These are phyloP conservation scores for Protobothrops mucrosquamatus DNA, from an alignment of 2,113 vertebrate species.

Conservation along the genomic window DNA sequence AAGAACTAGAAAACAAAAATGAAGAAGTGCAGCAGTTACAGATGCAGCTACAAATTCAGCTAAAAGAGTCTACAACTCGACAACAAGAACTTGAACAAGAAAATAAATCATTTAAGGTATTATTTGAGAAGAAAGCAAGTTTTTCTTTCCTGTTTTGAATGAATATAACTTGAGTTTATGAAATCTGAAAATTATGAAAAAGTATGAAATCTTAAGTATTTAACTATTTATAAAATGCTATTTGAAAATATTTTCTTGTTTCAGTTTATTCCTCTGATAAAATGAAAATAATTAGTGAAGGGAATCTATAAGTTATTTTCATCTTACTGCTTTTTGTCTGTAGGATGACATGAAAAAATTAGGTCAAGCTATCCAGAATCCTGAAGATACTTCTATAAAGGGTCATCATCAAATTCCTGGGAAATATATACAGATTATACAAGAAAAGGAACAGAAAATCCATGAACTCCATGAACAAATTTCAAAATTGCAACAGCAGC, in stretches of 20 bases:
- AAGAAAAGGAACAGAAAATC: slow-evolving; percentile 89
- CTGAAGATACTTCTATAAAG: slow-evolving; percentile 59
- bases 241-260: neutral
- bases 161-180: slow-evolving; percentile 23
- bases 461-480: slow-evolving; percentile 84
- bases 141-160: slow-evolving; percentile 12
- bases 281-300: slow-evolving; percentile 19
- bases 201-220: neutral
- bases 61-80: slow-evolving; percentile 86
- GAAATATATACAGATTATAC: slow-evolving; percentile 83
- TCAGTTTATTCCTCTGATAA: neutral
- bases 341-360: slow-evolving; percentile 74
- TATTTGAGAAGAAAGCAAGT: neutral
- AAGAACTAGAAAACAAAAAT: slow-evolving; percentile 97
- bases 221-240: neutral
- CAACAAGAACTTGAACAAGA: slow-evolving; percentile 84
- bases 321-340: slow-evolving; percentile 35
- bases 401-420: slow-evolving; percentile 76
- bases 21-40: slow-evolving; percentile 96
- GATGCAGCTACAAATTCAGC: slow-evolving; percentile 98
- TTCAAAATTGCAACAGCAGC: slow-evolving; percentile 79
- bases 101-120: slow-evolving; percentile 85
- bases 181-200: slow-evolving; percentile 19
- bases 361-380: slow-evolving; percentile 61
- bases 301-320: neutral